Evolutionary conservation across 1,140 invertebrate genomes (phyloP).

Genomic region (Achroia grisella): DNA sequence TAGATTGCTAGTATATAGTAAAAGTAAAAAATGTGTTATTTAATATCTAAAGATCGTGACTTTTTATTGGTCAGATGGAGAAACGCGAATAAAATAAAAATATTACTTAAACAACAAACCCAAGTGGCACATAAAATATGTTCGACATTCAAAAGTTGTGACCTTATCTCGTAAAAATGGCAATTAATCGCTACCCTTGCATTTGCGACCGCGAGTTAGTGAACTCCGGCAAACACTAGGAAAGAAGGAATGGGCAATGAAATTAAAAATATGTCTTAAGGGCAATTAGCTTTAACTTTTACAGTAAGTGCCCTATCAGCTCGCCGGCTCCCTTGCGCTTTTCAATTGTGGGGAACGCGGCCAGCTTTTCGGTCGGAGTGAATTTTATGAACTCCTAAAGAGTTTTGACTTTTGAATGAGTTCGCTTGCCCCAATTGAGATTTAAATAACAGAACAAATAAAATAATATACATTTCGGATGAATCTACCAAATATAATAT

Average conservation of each 20-base stretch:
- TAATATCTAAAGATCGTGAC: too few relatives aligned
- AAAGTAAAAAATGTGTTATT: too few relatives aligned
- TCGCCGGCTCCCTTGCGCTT: constrained; percentile 54
- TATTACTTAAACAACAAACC: constrained; percentile 2
- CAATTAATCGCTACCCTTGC: constrained; percentile 58
- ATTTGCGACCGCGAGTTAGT: constrained; percentile 43
- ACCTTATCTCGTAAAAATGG: constrained; percentile 69
- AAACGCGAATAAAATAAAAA: constrained; percentile 1
- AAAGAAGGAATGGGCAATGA: constrained; percentile 72
- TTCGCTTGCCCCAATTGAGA: constrained; percentile 20
- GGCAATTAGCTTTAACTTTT: constrained; percentile 75
- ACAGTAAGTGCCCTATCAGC: constrained; percentile 68
- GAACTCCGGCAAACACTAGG: constrained; percentile 60
- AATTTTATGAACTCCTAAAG: constrained; percentile 64
- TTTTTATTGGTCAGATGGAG: too few relatives aligned
- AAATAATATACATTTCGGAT: too few relatives aligned
- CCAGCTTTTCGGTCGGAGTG: constrained; percentile 56
- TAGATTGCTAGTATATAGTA: too few relatives aligned
- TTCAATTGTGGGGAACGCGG: constrained; percentile 68
- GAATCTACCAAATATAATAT: too few relatives aligned
- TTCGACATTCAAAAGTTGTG: constrained; percentile 64
- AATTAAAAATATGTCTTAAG: constrained; percentile 77
- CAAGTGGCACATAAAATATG: constrained; percentile 44
- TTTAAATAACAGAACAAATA: too few relatives aligned
- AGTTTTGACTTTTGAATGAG: constrained; percentile 40